Evolutionary conservation across 2,113 vertebrate species (phyloP).

Genomic region (Chionis minor): DNA sequence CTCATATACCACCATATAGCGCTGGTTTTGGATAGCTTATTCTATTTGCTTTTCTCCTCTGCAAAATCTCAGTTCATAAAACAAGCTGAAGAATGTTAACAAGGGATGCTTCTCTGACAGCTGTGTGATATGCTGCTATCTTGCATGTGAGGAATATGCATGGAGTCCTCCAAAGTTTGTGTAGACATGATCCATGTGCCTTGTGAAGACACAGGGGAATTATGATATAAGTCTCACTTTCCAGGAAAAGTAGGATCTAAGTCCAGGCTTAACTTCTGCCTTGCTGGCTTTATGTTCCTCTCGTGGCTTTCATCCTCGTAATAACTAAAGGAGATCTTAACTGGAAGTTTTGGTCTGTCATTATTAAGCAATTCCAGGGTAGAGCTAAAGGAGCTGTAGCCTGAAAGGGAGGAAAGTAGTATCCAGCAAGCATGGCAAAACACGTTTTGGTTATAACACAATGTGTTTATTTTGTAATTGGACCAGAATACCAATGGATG

Average conservation of each 20-base stretch:
- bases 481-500: background rate
- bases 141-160: background rate
- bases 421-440: background rate
- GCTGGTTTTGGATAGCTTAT: background rate
- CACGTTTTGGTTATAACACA: background rate
- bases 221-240: background rate
- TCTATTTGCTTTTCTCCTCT: background rate
- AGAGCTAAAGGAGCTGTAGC: background rate
- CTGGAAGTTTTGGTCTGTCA: background rate
- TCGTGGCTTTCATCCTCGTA: background rate
- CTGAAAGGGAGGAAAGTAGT: background rate
- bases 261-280: background rate
- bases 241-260: background rate
- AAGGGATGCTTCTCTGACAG: constrained; percentile 25
- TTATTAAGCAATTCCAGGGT: background rate
- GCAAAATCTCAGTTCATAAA: constrained; percentile 23
- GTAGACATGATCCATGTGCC: background rate
- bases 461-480: background rate
- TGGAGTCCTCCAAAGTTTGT: background rate
- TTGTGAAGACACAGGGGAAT: background rate
- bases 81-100: constrained; percentile 37
- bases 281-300: background rate
- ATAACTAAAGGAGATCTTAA: background rate
- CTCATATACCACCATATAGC: background rate
- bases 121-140: constrained; percentile 45